Evolutionary conservation across 1,140 invertebrate species (phyloP), one percentile per base, ranked within the genome.

Genomic region (Reticulitermes speratus): DNA sequence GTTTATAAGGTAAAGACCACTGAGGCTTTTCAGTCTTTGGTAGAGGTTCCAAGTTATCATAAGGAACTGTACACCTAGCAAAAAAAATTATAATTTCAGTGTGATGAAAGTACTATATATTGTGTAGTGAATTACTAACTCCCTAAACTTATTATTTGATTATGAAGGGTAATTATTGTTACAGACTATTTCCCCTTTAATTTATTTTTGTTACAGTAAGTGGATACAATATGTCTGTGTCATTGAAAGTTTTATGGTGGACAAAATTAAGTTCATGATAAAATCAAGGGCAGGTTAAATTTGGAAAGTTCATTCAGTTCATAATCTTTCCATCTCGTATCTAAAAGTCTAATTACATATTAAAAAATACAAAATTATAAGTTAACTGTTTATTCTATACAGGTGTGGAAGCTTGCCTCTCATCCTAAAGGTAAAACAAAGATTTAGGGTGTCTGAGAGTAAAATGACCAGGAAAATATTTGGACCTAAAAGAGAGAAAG

Each of bases 1-100:
- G 83, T 59, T 84, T 84, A 52, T 84, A 84, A 2, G 83, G 83
- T 8, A 84, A 44, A 48, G 83, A 12, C 83, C 83, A 84, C 52
- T 84, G 83, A 48, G 52, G 44, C 45, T 84, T 84, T 25, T 84
- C 44, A 82, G 45, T 82, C 48, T 86, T 86, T 25, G 93, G 92
- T 88, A 96, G 89, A 1, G 95, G 94, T 88, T 95, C 93, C 83
- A 96, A 89, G 87, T 94, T 92, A 1, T 93, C 92, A 88, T 94
- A 95, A 9, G 94, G 93, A 25, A 96, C 95, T 38, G 92, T 90
- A 59, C 86, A 87, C 65, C 86, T 87, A 45, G 7, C 14, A 25
- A 32, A 45, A 52, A 52, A 84, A 55, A 48, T 30, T 38, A 11
- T 48, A 84, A 48, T 48, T 32, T 52, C 5, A 44, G 48, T n/a